Evolutionary conservation across 2,888 invertebrate genomes (phyloP).

Genomic region (Mesopsocus fuscifrons): DNA sequence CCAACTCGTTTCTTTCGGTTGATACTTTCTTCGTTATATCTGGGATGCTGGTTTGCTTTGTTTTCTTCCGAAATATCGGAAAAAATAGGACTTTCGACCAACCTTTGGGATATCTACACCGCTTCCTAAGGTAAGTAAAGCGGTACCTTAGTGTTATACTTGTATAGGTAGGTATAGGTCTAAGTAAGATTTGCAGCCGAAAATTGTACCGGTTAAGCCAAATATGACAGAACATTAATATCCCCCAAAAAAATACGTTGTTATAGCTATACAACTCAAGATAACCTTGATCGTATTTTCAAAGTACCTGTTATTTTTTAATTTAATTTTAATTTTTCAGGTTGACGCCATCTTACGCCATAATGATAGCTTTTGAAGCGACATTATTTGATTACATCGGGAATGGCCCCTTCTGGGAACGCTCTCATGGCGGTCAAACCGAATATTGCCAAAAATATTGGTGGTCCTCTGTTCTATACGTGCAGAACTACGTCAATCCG

Average conservation of each 20-base stretch:
- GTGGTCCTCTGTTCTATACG: conserved; percentile 30
- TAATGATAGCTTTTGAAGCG: conserved; percentile 28
- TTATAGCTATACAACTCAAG: too few species aligned
- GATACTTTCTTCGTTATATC: conserved; percentile 44
- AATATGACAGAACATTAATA: too few species aligned
- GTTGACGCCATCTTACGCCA: conserved; percentile 32
- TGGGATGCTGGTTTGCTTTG: conserved; percentile 31
- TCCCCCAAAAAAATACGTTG: too few species aligned
- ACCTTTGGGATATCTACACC: conserved; percentile 24
- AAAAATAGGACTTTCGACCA: conserved; percentile 23
- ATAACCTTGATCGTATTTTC: too few species aligned
- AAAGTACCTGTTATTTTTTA: too few species aligned
- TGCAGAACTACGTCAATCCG: conserved; percentile 29
- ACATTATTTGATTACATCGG: conserved; percentile 30
- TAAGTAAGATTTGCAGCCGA: too few species aligned
- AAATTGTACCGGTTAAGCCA: too few species aligned
- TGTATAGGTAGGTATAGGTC: too few species aligned
- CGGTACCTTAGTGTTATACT: too few species aligned
- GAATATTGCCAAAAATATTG: conserved; percentile 26
- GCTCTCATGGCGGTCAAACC: conserved; percentile 14
- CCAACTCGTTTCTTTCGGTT: conserved; percentile 26
- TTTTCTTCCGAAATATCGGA: conserved; percentile 23
- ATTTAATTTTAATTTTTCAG: too few species aligned
- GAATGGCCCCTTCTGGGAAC: conserved; percentile 28
- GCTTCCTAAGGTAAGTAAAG: conserved; percentile 26